Evolutionary conservation across 2,888 invertebrate species (phyloP).

Genomic region (Nomada ruficornis): DNA sequence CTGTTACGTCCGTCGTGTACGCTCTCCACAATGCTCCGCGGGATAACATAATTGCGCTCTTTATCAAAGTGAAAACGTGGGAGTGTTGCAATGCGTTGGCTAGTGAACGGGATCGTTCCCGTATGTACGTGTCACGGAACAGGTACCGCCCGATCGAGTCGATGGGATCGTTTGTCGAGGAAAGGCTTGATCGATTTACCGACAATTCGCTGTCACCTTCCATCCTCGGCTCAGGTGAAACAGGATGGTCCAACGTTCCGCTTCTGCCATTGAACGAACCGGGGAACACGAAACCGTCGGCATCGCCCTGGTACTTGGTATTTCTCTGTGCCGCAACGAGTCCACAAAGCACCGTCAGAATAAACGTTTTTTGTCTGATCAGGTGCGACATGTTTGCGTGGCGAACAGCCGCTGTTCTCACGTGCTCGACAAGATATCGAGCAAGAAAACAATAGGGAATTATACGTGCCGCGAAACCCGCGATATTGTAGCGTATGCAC

Average conservation of each 20-base stretch:
- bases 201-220: constrained; percentile 15
- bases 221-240: background rate
- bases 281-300: constrained; percentile 67
- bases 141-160: background rate
- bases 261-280: constrained; percentile 37
- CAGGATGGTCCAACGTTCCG: background rate
- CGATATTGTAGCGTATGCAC: no score
- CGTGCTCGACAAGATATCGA: background rate
- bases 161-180: no score
- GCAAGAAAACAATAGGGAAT: background rate
- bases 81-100: constrained; percentile 29
- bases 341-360: constrained; percentile 45
- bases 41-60: constrained; percentile 50
- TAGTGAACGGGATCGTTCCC: constrained; percentile 10
- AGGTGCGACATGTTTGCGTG: constrained; percentile 15
- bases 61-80: constrained; percentile 49
- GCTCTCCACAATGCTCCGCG: constrained; percentile 16
- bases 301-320: constrained; percentile 39
- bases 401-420: background rate
- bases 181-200: constrained; percentile 61
- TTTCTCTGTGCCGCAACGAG: constrained; percentile 49
- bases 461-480: background rate
- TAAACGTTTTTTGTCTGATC: constrained; percentile 45
- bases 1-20: background rate
- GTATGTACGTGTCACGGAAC: background rate